phyloP scores from a whole-genome alignment of 2,797 vertebrate genomes.

The Champsocephalus esox region DNA sequence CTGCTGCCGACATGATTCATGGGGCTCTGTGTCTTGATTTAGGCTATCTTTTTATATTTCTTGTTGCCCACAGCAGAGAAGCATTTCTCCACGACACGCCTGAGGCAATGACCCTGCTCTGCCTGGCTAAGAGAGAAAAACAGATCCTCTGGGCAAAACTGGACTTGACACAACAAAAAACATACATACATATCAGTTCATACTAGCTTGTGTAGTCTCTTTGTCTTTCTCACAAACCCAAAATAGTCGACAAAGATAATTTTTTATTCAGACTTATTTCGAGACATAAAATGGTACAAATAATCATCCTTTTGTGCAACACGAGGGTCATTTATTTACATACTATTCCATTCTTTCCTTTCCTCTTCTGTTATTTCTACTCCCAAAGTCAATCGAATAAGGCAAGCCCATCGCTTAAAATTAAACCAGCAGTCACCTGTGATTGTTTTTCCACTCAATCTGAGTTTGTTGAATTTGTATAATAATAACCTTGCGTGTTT shows the following conservation, averaged over 20 bases:
- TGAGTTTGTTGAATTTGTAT: constrained; percentile 48
- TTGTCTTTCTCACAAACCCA: constrained; percentile 7
- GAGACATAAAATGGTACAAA: constrained; percentile 29
- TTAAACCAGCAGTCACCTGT: constrained; percentile 36
- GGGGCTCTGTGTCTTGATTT: constrained; percentile 85
- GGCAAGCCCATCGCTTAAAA: constrained; percentile 27
- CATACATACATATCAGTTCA: constrained; percentile 11
- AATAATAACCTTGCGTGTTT: constrained; percentile 56
- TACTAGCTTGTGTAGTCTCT: neutral
- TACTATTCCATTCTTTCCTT: constrained; percentile 27
- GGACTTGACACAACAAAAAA: constrained; percentile 20
- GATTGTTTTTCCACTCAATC: constrained; percentile 62
- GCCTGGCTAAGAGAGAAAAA: constrained; percentile 55
- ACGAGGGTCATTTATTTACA: constrained; percentile 42
- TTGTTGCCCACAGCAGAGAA: constrained; percentile 78
- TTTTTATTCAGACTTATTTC: constrained; percentile 34
- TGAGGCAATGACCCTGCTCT: constrained; percentile 80
- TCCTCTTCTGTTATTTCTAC: constrained; percentile 11
- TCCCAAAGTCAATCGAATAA: constrained; percentile 39
- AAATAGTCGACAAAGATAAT: constrained; percentile 31
- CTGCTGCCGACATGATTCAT: constrained; percentile 84
- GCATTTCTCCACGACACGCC: constrained; percentile 82
- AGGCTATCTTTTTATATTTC: constrained; percentile 81
- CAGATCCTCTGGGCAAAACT: constrained; percentile 49
- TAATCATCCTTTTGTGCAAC: constrained; percentile 21